phyloP scores from a whole-genome alignment of 2,797 vertebrate genomes.

The Pantherophis alleghaniensis region DNA sequence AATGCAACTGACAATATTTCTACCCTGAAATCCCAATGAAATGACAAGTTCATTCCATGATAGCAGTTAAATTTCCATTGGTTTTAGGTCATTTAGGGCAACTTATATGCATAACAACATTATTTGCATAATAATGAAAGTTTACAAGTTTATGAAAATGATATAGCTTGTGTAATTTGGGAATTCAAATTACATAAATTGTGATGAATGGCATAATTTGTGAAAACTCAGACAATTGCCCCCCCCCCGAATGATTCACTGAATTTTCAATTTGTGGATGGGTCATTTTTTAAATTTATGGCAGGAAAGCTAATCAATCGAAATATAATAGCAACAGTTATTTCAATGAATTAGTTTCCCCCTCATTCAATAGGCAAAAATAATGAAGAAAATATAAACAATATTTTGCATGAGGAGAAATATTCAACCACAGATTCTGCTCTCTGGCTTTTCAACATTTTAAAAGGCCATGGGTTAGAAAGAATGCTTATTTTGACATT shows the following conservation, averaged over 20 bases:
- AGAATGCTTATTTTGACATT: neutral
- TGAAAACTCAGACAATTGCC: neutral
- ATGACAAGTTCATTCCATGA: too few species aligned
- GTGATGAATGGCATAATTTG: too few species aligned
- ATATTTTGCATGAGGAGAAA: neutral
- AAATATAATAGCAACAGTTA: neutral
- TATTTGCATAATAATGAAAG: neutral
- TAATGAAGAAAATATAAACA: neutral
- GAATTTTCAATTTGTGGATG: neutral
- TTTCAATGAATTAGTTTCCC: neutral
- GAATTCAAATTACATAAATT: neutral
- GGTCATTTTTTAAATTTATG: neutral
- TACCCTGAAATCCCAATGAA: too few species aligned
- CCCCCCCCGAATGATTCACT: neutral
- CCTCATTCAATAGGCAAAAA: neutral
- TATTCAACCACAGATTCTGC: neutral
- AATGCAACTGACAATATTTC: too few species aligned
- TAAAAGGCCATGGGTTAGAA: neutral
- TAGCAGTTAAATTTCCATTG: neutral
- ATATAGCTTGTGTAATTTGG: neutral
- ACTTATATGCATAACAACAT: neutral
- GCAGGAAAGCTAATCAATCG: neutral
- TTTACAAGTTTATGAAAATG: neutral
- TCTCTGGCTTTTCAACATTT: neutral
- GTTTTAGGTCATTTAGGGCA: neutral